phyloP scores from a whole-genome alignment of 2,797 vertebrate genomes.

The Odontamblyopus rebecca region DNA sequence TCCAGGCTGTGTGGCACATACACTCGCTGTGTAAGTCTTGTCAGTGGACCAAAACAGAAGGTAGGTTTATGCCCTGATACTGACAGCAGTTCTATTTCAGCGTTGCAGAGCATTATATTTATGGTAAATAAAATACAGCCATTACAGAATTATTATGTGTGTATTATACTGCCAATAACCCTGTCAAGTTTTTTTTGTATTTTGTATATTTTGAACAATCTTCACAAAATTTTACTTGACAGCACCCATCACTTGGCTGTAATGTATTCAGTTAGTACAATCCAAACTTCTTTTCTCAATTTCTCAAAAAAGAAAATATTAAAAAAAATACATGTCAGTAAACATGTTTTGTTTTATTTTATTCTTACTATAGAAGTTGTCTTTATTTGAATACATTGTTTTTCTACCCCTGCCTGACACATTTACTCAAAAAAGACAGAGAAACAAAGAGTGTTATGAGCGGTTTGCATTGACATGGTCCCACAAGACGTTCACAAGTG shows the following conservation, averaged over 20 bases:
- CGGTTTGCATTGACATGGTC: slow-evolving; percentile 63
- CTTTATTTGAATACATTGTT: slow-evolving; percentile 1
- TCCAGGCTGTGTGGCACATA: slow-evolving; percentile 49
- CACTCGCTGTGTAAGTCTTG: slow-evolving; percentile 48
- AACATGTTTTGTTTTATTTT: neutral
- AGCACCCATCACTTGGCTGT: too few relatives aligned
- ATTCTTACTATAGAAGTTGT: neutral
- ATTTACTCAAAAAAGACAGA: slow-evolving; percentile 19
- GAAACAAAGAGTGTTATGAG: slow-evolving; percentile 21
- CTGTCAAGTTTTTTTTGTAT: too few relatives aligned
- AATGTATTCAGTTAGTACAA: neutral
- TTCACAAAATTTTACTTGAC: too few relatives aligned
- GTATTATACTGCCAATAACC: too few relatives aligned
- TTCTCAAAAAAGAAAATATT: neutral
- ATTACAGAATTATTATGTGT: neutral
- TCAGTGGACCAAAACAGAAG: slow-evolving; percentile 31
- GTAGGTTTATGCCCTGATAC: slow-evolving; percentile 31
- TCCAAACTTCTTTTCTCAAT: neutral
- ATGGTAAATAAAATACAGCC: slow-evolving; percentile 16
- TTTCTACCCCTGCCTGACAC: slow-evolving; percentile 9
- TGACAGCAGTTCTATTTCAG: slow-evolving; percentile 17
- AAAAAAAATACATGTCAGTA: neutral
- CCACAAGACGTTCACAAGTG: slow-evolving; percentile 54
- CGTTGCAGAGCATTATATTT: slow-evolving; percentile 7
- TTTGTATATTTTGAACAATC: too few relatives aligned